Evolutionary conservation across 2,797 vertebrate species (phyloP), one percentile per base, ranked within the genome.

Genomic region (Acanthiza pusilla): DNA sequence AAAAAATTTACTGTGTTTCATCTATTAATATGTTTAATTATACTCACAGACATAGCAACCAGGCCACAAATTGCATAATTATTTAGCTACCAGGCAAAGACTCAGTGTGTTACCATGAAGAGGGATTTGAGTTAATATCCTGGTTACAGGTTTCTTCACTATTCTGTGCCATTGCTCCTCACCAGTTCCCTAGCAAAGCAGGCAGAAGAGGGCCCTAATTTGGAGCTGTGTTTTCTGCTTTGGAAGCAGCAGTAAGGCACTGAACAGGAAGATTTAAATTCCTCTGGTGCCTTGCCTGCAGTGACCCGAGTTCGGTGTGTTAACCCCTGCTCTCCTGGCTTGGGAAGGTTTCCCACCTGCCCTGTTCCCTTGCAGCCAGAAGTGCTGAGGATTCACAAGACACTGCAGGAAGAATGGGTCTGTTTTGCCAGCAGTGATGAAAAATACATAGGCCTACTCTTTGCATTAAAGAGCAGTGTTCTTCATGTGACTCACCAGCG

Each of bases 401-500:
- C 4, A 4, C 50, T 71, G 77, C 63, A 57, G 90, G n/a, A 75
- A 62, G 47, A 93, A 36, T 6, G 34, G 36, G 32, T 65, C 68
- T 89, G 68, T 40, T 75, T 82, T 87, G 45, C 10, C 48, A 58
- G 38, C 62, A 75, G 72, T 82, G 51, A 30, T 81, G 47, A 70
- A 58, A 50, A 92, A 34, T 26, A 36, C 25, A 32, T 51, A 71
- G 86, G 50, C 43, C 51, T 45, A 19, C 38, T 77, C 61, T 66
- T 62, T 79, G 78, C 72, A 34, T 88, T 88, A 62, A 86, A 85
- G 70, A 4, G 78, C 20, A 81, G 54, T 8, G 58, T 58, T 94
- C 63, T 85, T 81, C 43, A 23, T 79, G 88, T 96, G 95, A 94
- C 83, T 96, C 94, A 93, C 76, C 76, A 63, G 83, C n/a, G 62